Evolutionary conservation across 2,888 invertebrate genomes (phyloP).

Genomic region (Steinernema hermaphroditum): DNA sequence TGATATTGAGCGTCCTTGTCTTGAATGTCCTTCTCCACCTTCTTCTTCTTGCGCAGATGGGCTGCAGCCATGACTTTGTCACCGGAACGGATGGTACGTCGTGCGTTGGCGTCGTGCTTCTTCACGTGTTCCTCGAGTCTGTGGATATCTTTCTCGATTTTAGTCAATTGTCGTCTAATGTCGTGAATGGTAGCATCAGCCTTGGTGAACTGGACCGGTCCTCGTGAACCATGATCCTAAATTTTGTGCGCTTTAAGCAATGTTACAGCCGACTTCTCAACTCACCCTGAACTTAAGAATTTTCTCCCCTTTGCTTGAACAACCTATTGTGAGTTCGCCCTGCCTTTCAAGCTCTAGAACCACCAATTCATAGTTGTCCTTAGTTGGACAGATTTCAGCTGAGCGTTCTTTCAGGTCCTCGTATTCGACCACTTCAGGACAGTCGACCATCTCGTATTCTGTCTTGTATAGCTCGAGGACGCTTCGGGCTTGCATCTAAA

Average conservation of each 20-base stretch:
- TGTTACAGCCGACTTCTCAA: neutral
- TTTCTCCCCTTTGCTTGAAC: slow-evolving; percentile 54
- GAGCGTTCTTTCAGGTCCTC: slow-evolving; percentile 38
- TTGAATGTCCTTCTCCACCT: slow-evolving; percentile 56
- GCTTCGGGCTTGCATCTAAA: slow-evolving; percentile 42
- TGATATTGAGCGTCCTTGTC: slow-evolving; percentile 63
- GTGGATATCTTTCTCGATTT: slow-evolving; percentile 55
- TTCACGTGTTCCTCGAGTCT: slow-evolving; percentile 53
- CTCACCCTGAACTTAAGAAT: slow-evolving; percentile 61
- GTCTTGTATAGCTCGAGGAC: slow-evolving; percentile 51
- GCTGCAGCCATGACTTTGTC: slow-evolving; percentile 53
- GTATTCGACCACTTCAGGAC: slow-evolving; percentile 48
- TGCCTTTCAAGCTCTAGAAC: slow-evolving; percentile 39
- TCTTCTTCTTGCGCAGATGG: slow-evolving; percentile 53
- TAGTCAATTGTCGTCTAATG: slow-evolving; percentile 53
- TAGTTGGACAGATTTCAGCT: slow-evolving; percentile 33
- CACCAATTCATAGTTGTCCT: slow-evolving; percentile 40
- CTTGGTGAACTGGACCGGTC: slow-evolving; percentile 59
- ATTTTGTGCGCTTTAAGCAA: no score
- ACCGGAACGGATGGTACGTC: slow-evolving; percentile 47
- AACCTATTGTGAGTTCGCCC: slow-evolving; percentile 49
- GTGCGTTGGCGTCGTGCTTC: slow-evolving; percentile 52
- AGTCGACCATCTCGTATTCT: slow-evolving; percentile 43
- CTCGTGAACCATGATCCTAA: slow-evolving; percentile 44
- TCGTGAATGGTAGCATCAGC: slow-evolving; percentile 62